Percentiles rank a stretch among this genome's conserved stretches.
These are phyloP conservation scores for Hymenopus coronatus DNA, from an alignment of 2,888 invertebrate genomes.

Conservation along the genomic window DNA sequence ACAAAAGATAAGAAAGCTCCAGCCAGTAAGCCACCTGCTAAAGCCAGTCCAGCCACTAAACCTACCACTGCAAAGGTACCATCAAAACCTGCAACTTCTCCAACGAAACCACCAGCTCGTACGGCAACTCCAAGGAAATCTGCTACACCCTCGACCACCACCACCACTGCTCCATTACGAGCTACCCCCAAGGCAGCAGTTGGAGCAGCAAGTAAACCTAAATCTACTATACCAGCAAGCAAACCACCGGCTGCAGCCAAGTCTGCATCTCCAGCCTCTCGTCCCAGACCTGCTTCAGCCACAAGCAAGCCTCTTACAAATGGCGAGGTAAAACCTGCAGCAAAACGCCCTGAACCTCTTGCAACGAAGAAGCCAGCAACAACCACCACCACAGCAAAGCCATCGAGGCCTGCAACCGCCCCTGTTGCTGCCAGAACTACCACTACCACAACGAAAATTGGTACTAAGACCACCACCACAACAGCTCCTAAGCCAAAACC, in stretches of 20 bases:
- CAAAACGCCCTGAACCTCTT: constrained; percentile 3
- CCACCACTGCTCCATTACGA: constrained; percentile 31
- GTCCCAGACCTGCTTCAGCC: constrained; percentile 32
- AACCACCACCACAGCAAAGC: neutral
- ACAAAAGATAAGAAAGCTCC: constrained; percentile 31
- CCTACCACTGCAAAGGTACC: constrained; percentile 34
- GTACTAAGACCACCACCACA: constrained; percentile 1
- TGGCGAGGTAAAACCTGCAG: constrained; percentile 34
- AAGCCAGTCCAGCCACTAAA: constrained; percentile 37
- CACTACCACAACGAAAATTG: neutral
- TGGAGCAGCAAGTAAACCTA: constrained; percentile 31
- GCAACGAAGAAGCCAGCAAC: constrained; percentile 5
- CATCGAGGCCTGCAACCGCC: constrained; percentile 10
- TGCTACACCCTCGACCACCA: constrained; percentile 27
- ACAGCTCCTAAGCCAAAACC: constrained; percentile 23
- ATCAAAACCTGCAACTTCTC: constrained; percentile 35
- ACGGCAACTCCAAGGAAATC: constrained; percentile 17
- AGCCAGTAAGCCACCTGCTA: constrained; percentile 35
- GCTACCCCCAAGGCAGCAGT: constrained; percentile 34
- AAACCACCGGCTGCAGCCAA: constrained; percentile 33
- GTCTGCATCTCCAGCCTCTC: constrained; percentile 33
- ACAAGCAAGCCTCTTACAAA: constrained; percentile 36
- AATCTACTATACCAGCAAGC: constrained; percentile 32
- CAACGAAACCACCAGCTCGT: constrained; percentile 18
- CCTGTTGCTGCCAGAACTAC: constrained; percentile 16